Conservation (phyloP, 1,140 invertebrate genomes). For the Drosophila chauvacae region DNA sequence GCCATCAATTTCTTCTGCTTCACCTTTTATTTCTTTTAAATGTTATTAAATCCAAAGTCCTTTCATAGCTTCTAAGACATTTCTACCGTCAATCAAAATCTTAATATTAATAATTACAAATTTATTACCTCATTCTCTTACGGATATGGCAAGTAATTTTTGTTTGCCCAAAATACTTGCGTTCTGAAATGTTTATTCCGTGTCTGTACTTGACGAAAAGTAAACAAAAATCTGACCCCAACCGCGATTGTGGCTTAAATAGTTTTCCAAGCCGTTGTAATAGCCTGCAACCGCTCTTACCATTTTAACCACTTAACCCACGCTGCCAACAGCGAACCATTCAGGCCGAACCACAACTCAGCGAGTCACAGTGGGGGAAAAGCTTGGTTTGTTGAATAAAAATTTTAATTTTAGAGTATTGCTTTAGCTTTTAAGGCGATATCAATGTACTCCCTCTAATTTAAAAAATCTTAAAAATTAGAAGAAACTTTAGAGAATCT, state of each 20-base stretch:
- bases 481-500: too few species aligned
- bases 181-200: neutral
- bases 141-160: neutral
- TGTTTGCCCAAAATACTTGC: neutral
- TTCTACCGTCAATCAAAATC: neutral
- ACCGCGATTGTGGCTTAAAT: slow-evolving; percentile 45
- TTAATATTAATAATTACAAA: too few species aligned
- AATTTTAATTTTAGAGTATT: too few species aligned
- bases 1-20: neutral
- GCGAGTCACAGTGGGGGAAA: neutral
- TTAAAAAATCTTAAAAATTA: too few species aligned
- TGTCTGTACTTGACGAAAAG: slow-evolving; percentile 7
- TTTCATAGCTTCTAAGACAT: neutral
- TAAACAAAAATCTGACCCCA: slow-evolving; percentile 25
- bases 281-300: slow-evolving; percentile 15
- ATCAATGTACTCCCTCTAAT: neutral
- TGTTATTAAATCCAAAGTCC: neutral
- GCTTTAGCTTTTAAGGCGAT: too few species aligned
- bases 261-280: slow-evolving; percentile 37
- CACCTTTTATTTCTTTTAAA: neutral
- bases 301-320: slow-evolving; percentile 26
- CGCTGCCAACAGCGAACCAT: slow-evolving; percentile 14
- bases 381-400: neutral
- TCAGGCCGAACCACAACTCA: slow-evolving; percentile 7
- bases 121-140: neutral